These are phyloP conservation scores for Siphamia tubifer DNA, from an alignment of 2,113 vertebrate genomes.

Conservation along the genomic window DNA sequence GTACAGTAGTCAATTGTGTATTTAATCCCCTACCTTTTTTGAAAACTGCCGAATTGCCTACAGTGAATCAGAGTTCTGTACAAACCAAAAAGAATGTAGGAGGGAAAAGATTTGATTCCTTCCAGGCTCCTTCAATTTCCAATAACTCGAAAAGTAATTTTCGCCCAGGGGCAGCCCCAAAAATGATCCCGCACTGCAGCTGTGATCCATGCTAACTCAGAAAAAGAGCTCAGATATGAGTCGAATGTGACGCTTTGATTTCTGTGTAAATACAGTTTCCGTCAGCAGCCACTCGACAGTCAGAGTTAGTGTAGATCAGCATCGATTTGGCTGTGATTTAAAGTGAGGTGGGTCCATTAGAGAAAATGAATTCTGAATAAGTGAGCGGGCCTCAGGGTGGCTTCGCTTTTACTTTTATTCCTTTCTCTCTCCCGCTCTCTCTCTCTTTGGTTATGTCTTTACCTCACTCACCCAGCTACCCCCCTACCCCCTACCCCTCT, in stretches of 20 bases:
- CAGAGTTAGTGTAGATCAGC: not conserved
- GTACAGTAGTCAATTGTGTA: too few relatives aligned
- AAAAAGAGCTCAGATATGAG: not conserved
- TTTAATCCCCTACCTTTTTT: too few relatives aligned
- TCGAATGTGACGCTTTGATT: not conserved
- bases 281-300: not conserved
- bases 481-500: too few relatives aligned
- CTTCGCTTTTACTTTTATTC: not conserved
- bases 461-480: not conserved
- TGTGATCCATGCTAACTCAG: not conserved
- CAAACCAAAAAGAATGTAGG: too few relatives aligned
- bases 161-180: too few relatives aligned
- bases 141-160: too few relatives aligned
- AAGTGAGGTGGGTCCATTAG: slow-evolving; percentile 16
- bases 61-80: too few relatives aligned
- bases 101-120: too few relatives aligned
- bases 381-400: not conserved
- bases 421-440: not conserved
- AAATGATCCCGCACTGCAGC: too few relatives aligned
- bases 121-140: too few relatives aligned
- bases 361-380: slow-evolving; percentile 34
- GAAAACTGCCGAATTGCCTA: too few relatives aligned
- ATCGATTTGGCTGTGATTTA: slow-evolving; percentile 29
- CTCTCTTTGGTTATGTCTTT: not conserved
- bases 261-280: not conserved